Evolutionary conservation across 2,888 invertebrate species (phyloP), one percentile per base, ranked within the genome.

Genomic region (Archaeoteleia sp.): DNA sequence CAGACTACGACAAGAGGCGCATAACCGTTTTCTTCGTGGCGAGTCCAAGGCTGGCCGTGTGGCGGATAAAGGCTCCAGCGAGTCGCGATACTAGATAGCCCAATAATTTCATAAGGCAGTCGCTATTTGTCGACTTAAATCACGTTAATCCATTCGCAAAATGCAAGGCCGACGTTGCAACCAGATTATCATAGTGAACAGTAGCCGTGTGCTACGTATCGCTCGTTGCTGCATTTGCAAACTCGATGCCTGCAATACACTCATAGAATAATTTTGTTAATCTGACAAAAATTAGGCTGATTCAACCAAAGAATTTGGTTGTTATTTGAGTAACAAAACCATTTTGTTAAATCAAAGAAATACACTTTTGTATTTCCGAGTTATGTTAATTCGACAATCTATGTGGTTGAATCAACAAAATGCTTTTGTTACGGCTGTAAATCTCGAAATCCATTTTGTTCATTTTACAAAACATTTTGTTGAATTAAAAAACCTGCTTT

Each of bases 51-150:
- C 62, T 63, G 43, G 15, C 51, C 48, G 58, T 43, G 54, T 48
- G 49, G 43, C 29, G 46, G 40, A 65, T 62, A 65, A 67, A 67
- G 54, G 62, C 66, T 55, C 62, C 61, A 70, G 58, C 65, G 48
- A 63, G 69, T 71, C 63, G 70, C 74, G 62, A 69, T 72, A 71
- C 58, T 57, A 67, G 71, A 73, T 71, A 68, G 70, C 71, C 74
- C 75, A 80, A 79, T 76, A 77, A 80, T 79, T 78, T 74, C 76
- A 76, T 77, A 79, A 78, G 74, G 74, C 75, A 70, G 71, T 73
- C 70, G 69, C 78, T 73, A 78, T 79, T 79, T 80, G 80, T 80
- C 80, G 74, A 80, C 73, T 74, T 76, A 75, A 78, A 76, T 79
- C 78, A 77, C 75, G 61, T 73, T 79, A 77, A 79, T 80, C 78